Percentiles rank a stretch among this genome's conserved stretches.
Conservation (phyloP, 2,797 vertebrate genomes). For the Hyperoplus lanceolatus region DNA sequence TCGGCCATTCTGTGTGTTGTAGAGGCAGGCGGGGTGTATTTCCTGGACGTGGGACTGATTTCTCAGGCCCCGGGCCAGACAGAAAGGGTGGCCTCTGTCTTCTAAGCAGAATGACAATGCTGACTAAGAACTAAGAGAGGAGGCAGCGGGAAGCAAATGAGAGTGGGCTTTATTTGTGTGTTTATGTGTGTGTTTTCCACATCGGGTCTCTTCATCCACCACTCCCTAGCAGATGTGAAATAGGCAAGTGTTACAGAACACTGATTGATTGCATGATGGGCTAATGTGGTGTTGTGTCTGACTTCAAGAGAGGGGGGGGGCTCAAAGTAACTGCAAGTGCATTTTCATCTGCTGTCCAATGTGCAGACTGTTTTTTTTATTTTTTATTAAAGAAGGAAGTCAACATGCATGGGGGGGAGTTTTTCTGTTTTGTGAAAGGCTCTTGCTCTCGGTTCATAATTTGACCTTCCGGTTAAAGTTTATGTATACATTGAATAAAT, state of each 20-base stretch:
- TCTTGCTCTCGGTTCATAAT: too few species aligned
- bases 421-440: slow-evolving; percentile 19
- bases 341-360: slow-evolving; percentile 44
- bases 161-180: slow-evolving; percentile 69
- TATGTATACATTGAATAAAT: background rate
- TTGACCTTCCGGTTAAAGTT: background rate
- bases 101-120: slow-evolving; percentile 82
- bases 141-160: slow-evolving; percentile 67
- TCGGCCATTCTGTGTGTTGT: slow-evolving; percentile 78
- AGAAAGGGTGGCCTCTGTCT: slow-evolving; percentile 86
- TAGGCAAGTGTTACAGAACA: slow-evolving; percentile 64
- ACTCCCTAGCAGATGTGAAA: slow-evolving; percentile 64
- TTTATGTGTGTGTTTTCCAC: slow-evolving; percentile 53
- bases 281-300: slow-evolving; percentile 60
- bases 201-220: slow-evolving; percentile 60
- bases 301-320: slow-evolving; percentile 32
- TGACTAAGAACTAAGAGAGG: slow-evolving; percentile 72
- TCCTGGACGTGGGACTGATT: slow-evolving; percentile 86
- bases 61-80: slow-evolving; percentile 84
- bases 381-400: slow-evolving; percentile 51
- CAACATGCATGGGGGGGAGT: background rate
- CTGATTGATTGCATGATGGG: slow-evolving; percentile 72
- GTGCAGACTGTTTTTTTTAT: slow-evolving; percentile 49
- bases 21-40: slow-evolving; percentile 82
- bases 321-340: slow-evolving; percentile 56